Conservation (phyloP, 2,797 vertebrate genomes). For the Choloepus didactylus region DNA sequence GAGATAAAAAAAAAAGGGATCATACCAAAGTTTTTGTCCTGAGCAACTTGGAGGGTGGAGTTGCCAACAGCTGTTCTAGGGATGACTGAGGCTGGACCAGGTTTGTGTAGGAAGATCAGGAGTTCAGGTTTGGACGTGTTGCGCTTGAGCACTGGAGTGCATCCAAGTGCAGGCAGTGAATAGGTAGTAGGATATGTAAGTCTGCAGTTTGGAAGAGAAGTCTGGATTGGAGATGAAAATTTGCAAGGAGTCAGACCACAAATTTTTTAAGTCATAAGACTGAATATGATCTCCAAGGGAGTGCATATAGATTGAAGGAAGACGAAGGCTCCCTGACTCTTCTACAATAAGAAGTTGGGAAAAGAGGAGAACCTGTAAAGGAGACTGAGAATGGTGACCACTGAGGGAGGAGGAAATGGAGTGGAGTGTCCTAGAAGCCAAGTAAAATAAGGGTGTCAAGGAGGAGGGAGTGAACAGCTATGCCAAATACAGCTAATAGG, state of each 20-base stretch:
- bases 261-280: too few species aligned
- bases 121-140: neutral
- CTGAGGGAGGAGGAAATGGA: neutral
- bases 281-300: neutral
- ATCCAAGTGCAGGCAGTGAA: neutral
- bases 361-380: neutral
- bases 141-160: neutral
- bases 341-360: neutral
- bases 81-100: neutral
- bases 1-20: neutral
- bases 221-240: neutral
- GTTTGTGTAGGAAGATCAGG: neutral
- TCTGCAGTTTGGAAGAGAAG: neutral
- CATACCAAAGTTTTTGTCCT: neutral
- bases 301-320: neutral
- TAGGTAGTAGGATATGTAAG: neutral
- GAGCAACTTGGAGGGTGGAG: neutral
- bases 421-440: neutral
- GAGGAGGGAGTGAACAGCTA: neutral
- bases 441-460: neutral
- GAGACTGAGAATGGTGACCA: neutral
- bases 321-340: neutral
- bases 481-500: neutral
- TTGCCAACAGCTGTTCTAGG: neutral
- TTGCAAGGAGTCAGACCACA: too few species aligned